Percentiles rank a stretch among this genome's conserved stretches.
These are phyloP conservation scores for Trichopria drosophilae DNA, from an alignment of 2,888 invertebrate genomes.

Conservation along the genomic window DNA sequence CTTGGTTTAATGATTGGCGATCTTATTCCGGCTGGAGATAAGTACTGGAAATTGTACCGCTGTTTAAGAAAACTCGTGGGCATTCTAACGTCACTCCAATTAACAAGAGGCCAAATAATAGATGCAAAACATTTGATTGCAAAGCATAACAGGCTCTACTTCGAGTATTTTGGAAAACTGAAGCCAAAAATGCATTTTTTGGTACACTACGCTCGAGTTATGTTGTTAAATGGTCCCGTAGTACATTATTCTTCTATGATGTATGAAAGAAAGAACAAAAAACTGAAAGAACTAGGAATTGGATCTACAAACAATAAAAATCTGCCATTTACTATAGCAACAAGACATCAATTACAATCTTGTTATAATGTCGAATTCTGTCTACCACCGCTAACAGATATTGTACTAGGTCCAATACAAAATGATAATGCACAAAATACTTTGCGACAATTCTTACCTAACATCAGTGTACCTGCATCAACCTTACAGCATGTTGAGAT, in stretches of 20 bases:
- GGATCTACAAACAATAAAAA: slow-evolving; percentile 19
- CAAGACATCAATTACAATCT: slow-evolving; percentile 21
- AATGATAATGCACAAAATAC: slow-evolving; percentile 6
- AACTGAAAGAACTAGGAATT: slow-evolving; percentile 25
- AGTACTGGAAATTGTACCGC: slow-evolving; percentile 20
- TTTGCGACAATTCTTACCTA: slow-evolving; percentile 7
- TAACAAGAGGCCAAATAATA: slow-evolving; percentile 20
- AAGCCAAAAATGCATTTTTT: slow-evolving; percentile 26
- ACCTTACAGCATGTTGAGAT: slow-evolving; percentile 22
- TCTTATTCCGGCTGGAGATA: slow-evolving; percentile 9
- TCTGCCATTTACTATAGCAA: slow-evolving; percentile 21
- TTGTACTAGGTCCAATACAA: slow-evolving; percentile 16
- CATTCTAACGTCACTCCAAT: slow-evolving; percentile 17
- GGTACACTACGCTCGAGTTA: slow-evolving; percentile 20
- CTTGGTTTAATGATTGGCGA: slow-evolving; percentile 28
- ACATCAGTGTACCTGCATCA: slow-evolving; percentile 12
- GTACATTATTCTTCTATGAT: slow-evolving; percentile 27
- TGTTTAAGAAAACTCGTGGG: slow-evolving; percentile 13
- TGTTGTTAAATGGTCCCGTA: slow-evolving; percentile 19
- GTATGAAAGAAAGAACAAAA: slow-evolving; percentile 24
- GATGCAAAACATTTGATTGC: slow-evolving; percentile 6
- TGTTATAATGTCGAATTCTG: slow-evolving; percentile 21
- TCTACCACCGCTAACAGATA: no score
- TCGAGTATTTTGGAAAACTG: slow-evolving; percentile 20
- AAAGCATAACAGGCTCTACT: slow-evolving; percentile 20